Conservation (phyloP, 2,113 vertebrate species). For the Sinocyclocheilus grahami region DNA sequence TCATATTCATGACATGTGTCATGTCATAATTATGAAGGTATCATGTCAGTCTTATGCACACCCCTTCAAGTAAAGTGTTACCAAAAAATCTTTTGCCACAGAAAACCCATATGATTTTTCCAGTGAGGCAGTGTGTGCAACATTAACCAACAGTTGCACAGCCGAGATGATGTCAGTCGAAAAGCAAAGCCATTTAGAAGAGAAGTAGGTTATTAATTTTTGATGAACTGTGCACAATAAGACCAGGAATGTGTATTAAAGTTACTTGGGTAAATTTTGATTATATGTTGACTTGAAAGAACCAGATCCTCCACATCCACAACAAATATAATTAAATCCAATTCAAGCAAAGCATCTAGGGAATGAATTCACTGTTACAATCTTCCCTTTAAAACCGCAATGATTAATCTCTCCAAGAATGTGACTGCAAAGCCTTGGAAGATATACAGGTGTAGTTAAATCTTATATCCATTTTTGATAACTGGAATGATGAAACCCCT, state of each 20-base stretch:
- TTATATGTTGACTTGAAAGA: constrained; percentile 3
- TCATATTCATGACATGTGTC: too few species aligned
- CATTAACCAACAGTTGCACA: neutral
- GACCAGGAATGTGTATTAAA: constrained; percentile 16
- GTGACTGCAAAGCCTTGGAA: neutral
- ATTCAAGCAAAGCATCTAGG: constrained; percentile 9
- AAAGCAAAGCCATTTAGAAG: neutral
- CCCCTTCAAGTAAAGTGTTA: too few species aligned
- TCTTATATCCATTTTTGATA: constrained; percentile 15
- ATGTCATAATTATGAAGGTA: too few species aligned
- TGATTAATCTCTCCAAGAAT: neutral
- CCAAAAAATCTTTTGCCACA: neutral
- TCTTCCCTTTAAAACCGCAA: neutral
- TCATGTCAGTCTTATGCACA: too few species aligned
- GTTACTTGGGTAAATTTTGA: neutral
- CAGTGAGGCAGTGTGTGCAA: neutral
- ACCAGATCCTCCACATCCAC: neutral
- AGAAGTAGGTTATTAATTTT: neutral
- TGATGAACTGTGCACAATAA: neutral
- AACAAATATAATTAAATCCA: neutral
- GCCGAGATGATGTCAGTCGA: neutral
- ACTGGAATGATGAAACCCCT: constrained; percentile 25
- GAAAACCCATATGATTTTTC: neutral
- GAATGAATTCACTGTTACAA: neutral
- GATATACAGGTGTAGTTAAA: neutral